Conservation (phyloP, 2,797 vertebrate species). For the Acanthopagrus latus region DNA sequence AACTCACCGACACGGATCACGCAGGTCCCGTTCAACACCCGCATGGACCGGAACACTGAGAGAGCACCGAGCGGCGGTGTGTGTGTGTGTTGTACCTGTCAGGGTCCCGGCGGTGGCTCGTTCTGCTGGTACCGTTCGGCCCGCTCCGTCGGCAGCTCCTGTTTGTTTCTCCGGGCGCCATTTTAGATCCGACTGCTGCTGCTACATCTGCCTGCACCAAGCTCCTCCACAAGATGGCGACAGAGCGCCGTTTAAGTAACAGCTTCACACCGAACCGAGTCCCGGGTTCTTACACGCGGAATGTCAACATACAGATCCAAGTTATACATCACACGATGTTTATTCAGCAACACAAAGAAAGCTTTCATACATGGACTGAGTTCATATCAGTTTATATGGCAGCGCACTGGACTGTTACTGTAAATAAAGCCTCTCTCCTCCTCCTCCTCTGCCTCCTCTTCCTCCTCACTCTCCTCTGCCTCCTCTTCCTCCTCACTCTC, state of each 20-base stretch:
- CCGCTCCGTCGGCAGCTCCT: background rate
- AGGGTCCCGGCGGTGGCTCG: background rate
- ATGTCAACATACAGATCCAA: no score
- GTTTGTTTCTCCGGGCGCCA: slow-evolving; percentile 43
- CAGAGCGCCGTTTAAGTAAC: slow-evolving; percentile 1
- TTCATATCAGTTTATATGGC: no score
- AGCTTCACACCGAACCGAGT: no score
- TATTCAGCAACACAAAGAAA: no score
- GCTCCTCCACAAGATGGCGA: slow-evolving; percentile 29
- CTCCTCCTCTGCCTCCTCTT: background rate
- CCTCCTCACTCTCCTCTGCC: background rate
- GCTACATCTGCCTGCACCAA: background rate
- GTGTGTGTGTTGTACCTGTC: slow-evolving; percentile 26
- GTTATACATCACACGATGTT: no score
- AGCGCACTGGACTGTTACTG: no score
- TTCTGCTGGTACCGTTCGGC: background rate
- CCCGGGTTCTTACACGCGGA: background rate
- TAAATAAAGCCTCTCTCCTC: background rate
- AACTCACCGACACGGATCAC: no score
- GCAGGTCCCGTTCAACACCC: no score
- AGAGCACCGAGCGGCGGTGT: no score
- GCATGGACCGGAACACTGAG: no score
- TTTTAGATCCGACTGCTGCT: slow-evolving; percentile 32
- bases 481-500: no score
- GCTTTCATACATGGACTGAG: no score